phyloP scores from a whole-genome alignment of 2,888 invertebrate genomes.

The Lobophora halterata region DNA sequence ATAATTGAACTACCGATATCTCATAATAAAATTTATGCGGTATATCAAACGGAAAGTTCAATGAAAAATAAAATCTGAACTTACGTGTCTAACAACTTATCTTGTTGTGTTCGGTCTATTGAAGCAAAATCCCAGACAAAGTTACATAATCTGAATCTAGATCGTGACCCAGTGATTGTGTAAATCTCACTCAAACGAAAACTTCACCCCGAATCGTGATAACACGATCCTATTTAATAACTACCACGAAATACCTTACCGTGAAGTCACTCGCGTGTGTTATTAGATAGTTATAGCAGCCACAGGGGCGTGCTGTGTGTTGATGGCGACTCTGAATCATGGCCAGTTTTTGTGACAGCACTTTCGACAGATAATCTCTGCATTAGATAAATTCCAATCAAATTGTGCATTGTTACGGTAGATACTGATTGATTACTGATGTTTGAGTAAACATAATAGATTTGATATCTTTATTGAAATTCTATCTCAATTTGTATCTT shows the following conservation, averaged over 20 bases:
- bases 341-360: constrained; percentile 27
- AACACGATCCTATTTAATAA: constrained; percentile 5
- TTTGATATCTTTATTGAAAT: too few relatives aligned
- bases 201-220: constrained; percentile 3
- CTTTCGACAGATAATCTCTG: constrained; percentile 31
- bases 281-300: constrained; percentile 2
- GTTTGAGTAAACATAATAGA: too few relatives aligned
- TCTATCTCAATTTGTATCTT: too few relatives aligned
- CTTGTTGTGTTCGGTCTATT: neutral
- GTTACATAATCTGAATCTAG: constrained; percentile 11
- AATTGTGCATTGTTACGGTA: constrained; percentile 18
- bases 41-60: too few relatives aligned
- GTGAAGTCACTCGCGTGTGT: constrained; percentile 1
- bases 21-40: too few relatives aligned
- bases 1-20: too few relatives aligned
- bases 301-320: constrained; percentile 1
- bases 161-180: constrained; percentile 12
- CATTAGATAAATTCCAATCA: constrained; percentile 19
- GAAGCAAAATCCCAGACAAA: neutral
- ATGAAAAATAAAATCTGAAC: too few relatives aligned
- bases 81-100: too few relatives aligned
- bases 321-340: constrained; percentile 27
- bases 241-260: constrained; percentile 2
- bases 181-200: constrained; percentile 10
- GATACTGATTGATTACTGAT: constrained; percentile 4